phyloP scores from a whole-genome alignment of 2,113 vertebrate species.

The Nansenia antarctica region DNA sequence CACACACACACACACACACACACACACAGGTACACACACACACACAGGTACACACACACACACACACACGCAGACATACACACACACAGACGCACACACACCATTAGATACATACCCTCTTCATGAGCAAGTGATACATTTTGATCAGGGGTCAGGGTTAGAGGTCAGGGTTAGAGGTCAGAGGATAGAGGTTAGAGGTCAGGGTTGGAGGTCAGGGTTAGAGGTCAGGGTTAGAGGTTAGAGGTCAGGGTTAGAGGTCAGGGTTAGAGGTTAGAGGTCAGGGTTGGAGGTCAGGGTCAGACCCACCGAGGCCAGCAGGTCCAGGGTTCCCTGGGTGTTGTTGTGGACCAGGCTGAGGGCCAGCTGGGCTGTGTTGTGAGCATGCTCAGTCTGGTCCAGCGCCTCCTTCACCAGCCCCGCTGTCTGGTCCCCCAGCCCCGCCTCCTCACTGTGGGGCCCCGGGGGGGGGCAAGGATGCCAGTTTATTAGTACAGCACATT shows the following conservation, averaged over 20 bases:
- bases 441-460: conserved; percentile 73
- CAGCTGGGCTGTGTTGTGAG: conserved; percentile 79
- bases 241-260: too few relatives aligned
- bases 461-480: not conserved
- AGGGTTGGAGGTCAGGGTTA: too few relatives aligned
- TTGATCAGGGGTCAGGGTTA: not conserved
- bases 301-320: conserved; percentile 84
- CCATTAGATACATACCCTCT: not conserved
- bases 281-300: too few relatives aligned
- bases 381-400: conserved; percentile 85
- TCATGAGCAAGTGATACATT: not conserved
- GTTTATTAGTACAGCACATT: too few relatives aligned
- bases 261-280: too few relatives aligned
- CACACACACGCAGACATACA: too few relatives aligned
- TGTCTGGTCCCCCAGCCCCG: conserved; percentile 79
- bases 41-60: too few relatives aligned
- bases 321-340: conserved; percentile 84
- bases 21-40: not conserved
- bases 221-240: conserved; percentile 1
- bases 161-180: too few relatives aligned
- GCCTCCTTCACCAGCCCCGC: conserved; percentile 79
- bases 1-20: not conserved
- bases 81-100: not conserved
- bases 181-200: not conserved
- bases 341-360: conserved; percentile 84